phyloP scores from a whole-genome alignment of 2,888 invertebrate genomes.

The Thera britannica region DNA sequence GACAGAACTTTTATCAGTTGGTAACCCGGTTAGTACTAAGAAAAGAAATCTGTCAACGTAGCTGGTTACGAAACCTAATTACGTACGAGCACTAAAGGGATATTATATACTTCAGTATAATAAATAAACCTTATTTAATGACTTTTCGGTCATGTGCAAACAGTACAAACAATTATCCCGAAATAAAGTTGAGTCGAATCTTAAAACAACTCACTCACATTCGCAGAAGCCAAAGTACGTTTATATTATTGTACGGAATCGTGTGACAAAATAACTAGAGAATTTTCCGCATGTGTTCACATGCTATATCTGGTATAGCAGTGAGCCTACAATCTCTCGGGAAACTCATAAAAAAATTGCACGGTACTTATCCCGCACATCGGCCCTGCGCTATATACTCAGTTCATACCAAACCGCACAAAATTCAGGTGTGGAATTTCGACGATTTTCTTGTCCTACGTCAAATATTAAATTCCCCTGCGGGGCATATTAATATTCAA shows the following conservation, averaged over 20 bases:
- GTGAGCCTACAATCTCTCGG: slow-evolving; percentile 41
- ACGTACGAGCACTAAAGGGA: too few relatives aligned
- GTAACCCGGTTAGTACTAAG: too few relatives aligned
- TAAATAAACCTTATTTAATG: neutral
- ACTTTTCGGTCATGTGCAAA: slow-evolving; percentile 2
- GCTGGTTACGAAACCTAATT: too few relatives aligned
- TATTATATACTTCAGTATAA: neutral
- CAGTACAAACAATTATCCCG: slow-evolving; percentile 10
- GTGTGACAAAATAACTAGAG: slow-evolving; percentile 34
- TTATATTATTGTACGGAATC: slow-evolving; percentile 27
- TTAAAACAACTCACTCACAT: slow-evolving; percentile 19
- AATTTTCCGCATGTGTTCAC: slow-evolving; percentile 28
- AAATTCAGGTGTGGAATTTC: slow-evolving; percentile 63
- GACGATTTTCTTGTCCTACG: slow-evolving; percentile 61
- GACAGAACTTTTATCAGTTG: too few relatives aligned
- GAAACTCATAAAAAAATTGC: slow-evolving; percentile 61
- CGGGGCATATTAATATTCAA: slow-evolving; percentile 69
- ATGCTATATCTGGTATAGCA: slow-evolving; percentile 37
- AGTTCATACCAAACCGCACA: slow-evolving; percentile 62
- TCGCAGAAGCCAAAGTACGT: slow-evolving; percentile 13
- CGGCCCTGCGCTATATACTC: slow-evolving; percentile 44
- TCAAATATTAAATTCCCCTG: slow-evolving; percentile 73
- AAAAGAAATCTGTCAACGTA: too few relatives aligned
- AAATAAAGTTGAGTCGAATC: slow-evolving; percentile 23
- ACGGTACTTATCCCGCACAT: slow-evolving; percentile 51